Evolutionary conservation across 2,888 invertebrate genomes (phyloP).

Genomic region (Axea sp.): DNA sequence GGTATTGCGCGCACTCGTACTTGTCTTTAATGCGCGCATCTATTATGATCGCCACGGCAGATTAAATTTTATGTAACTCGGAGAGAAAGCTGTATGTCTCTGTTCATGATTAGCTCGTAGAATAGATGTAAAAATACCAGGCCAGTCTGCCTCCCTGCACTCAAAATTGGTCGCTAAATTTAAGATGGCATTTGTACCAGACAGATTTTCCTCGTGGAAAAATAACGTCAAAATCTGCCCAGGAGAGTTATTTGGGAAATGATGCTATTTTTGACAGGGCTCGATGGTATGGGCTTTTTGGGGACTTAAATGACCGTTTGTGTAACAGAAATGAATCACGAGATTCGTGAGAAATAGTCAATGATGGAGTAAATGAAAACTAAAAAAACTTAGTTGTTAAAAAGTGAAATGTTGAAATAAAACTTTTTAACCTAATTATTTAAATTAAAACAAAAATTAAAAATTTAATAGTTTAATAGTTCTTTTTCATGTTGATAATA

Average conservation of each 20-base stretch:
- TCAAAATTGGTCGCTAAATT: conserved; percentile 60
- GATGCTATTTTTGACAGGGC: conserved; percentile 36
- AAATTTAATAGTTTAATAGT: too few relatives aligned
- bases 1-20: conserved; percentile 8
- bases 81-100: conserved; percentile 38
- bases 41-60: conserved; percentile 51
- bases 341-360: too few relatives aligned
- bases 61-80: conserved; percentile 51
- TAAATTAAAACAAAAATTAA: too few relatives aligned
- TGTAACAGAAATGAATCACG: too few relatives aligned
- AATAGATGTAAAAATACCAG: conserved; percentile 59
- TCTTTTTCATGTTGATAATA: too few relatives aligned
- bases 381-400: too few relatives aligned
- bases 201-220: conserved; percentile 56
- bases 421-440: too few relatives aligned
- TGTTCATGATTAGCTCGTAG: conserved; percentile 53
- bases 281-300: too few relatives aligned
- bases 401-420: too few relatives aligned
- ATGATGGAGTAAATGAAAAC: too few relatives aligned
- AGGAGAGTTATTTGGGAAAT: conserved; percentile 53
- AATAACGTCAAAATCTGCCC: conserved; percentile 51
- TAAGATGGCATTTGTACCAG: conserved; percentile 56
- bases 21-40: conserved; percentile 41
- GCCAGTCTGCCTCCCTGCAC: conserved; percentile 46
- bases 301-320: too few relatives aligned